Conservation (phyloP, 2,113 vertebrate genomes). For the Amia ocellicauda region DNA sequence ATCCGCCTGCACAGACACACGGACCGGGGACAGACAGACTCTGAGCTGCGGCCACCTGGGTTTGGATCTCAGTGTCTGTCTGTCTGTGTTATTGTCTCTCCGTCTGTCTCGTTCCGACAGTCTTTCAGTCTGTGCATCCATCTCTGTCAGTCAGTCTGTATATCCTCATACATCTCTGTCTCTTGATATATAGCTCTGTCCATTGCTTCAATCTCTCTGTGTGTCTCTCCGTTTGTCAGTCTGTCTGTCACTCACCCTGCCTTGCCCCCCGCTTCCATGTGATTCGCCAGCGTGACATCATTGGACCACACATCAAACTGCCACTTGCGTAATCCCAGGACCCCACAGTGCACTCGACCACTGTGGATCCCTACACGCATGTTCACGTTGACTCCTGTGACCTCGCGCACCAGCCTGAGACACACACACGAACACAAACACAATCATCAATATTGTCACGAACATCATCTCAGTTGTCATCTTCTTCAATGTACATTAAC, state of each 20-base stretch:
- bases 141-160: too few species aligned
- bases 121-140: too few species aligned
- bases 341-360: constrained; percentile 89
- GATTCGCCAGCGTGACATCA: constrained; percentile 91
- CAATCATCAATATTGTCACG: not conserved
- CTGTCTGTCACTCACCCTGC: constrained; percentile 75
- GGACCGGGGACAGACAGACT: constrained; percentile 4
- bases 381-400: constrained; percentile 95
- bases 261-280: constrained; percentile 94
- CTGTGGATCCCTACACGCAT: constrained; percentile 97
- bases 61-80: accelerated
- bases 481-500: too few species aligned
- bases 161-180: too few species aligned
- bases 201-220: too few species aligned
- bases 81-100: too few species aligned
- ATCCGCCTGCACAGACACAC: constrained; percentile 71
- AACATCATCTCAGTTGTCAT: not conserved
- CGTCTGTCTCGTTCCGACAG: too few species aligned
- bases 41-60: too few species aligned
- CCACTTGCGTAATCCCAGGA: constrained; percentile 93
- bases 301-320: constrained; percentile 98
- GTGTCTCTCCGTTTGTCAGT: too few species aligned
- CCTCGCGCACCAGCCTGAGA: constrained; percentile 86
- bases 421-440: constrained; percentile 8
- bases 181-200: too few species aligned